Percentiles rank a stretch among this genome's conserved stretches.
These are phyloP conservation scores for Probaryconus sp. DNA, from an alignment of 1,140 invertebrate genomes.

Conservation along the genomic window DNA sequence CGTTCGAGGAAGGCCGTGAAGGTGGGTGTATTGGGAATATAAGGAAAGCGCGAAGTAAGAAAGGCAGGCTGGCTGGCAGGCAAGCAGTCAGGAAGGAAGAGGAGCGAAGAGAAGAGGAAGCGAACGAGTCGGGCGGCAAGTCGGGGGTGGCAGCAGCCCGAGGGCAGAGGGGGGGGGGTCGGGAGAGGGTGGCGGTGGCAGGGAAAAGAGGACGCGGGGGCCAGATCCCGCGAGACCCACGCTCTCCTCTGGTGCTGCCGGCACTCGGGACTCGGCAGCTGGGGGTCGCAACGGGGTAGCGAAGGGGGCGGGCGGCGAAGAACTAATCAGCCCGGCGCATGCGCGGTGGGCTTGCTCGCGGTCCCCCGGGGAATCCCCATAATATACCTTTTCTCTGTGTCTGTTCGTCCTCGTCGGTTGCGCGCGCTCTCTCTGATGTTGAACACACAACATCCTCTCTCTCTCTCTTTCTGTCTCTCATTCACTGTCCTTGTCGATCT, in stretches of 20 bases:
- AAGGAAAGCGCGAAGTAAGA: conserved; percentile 43
- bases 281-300: conserved; percentile 51
- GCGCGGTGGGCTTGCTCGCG: conserved; percentile 67
- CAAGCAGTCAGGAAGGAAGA: conserved; percentile 4
- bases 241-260: conserved; percentile 40
- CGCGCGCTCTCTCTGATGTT: conserved; percentile 3
- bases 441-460: conserved; percentile 12
- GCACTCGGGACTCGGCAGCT: conserved; percentile 63
- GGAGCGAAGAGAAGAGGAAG: conserved; percentile 9
- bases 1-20: conserved; percentile 23
- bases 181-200: conserved; percentile 12
- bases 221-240: conserved; percentile 66
- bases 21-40: conserved; percentile 65
- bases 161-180: conserved; percentile 8
- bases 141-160: conserved; percentile 46
- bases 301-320: conserved; percentile 56
- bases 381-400: conserved; percentile 31
- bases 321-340: conserved; percentile 76
- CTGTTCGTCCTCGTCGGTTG: conserved; percentile 2
- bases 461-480: conserved; percentile 7
- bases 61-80: no score
- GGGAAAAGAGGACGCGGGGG: conserved; percentile 66
- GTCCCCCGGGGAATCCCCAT: conserved; percentile 69
- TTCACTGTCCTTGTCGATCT: conserved; percentile 21
- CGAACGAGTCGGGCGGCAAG: conserved; percentile 47